These are phyloP conservation scores for Neoniphon sammara DNA, from an alignment of 2,797 vertebrate genomes.

Conservation along the genomic window DNA sequence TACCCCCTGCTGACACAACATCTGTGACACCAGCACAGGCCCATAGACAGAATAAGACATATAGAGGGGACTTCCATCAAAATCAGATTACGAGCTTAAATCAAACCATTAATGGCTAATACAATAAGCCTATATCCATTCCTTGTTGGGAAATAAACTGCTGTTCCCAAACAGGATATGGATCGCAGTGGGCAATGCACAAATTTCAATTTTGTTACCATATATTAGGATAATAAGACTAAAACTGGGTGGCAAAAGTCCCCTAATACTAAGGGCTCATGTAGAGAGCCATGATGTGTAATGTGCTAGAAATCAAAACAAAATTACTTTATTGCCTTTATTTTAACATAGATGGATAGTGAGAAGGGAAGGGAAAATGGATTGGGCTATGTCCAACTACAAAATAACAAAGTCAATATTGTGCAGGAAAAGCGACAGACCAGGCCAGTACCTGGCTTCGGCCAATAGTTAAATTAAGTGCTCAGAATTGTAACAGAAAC, in stretches of 20 bases:
- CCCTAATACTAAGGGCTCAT: too few species aligned
- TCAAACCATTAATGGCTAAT: conserved; percentile 10
- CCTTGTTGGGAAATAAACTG: not conserved
- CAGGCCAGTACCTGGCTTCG: too few species aligned
- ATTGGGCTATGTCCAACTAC: too few species aligned
- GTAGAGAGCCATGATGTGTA: too few species aligned
- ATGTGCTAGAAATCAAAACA: too few species aligned
- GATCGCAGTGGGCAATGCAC: too few species aligned
- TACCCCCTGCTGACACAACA: conserved; percentile 41
- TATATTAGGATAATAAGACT: conserved; percentile 10
- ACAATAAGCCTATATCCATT: not conserved
- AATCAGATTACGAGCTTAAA: conserved; percentile 26
- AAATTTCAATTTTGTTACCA: not conserved
- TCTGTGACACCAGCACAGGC: conserved; percentile 31
- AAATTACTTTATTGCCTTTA: too few species aligned
- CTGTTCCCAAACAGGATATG: not conserved
- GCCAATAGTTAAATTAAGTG: too few species aligned
- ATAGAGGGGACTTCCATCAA: conserved; percentile 8
- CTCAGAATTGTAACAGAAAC: not conserved
- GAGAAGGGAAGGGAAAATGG: too few species aligned
- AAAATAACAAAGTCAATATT: too few species aligned
- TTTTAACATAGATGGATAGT: too few species aligned
- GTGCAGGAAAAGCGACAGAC: too few species aligned
- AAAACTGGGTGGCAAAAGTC: not conserved
- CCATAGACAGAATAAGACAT: conserved; percentile 14